A percentile compares a stretch with the other conserved stretches of the same genome.
Conservation (phyloP, 2,888 invertebrate species). For the Drosophila tripunctata region DNA sequence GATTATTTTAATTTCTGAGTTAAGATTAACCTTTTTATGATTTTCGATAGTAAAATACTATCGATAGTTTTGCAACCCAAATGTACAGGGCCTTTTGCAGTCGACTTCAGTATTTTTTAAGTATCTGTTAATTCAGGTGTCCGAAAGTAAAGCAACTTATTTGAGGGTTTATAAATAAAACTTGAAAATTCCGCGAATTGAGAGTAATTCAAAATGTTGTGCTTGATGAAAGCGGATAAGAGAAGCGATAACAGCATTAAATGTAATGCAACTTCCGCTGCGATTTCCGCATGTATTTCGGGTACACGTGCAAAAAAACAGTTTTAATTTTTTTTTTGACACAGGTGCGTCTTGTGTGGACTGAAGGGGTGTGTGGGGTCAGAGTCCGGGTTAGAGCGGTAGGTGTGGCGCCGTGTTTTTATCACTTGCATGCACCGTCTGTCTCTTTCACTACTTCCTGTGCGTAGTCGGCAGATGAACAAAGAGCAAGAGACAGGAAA, state of each 20-base stretch:
- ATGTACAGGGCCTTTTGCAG: too few species aligned
- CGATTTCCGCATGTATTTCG: conserved; percentile 28
- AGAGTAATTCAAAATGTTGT: not conserved
- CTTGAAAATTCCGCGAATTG: not conserved
- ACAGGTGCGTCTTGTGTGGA: conserved; percentile 19
- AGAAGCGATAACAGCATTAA: not conserved
- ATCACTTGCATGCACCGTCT: not conserved
- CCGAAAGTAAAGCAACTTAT: too few species aligned
- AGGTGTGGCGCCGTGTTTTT: conserved; percentile 14
- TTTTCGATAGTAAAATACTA: too few species aligned
- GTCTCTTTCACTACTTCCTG: conserved; percentile 43
- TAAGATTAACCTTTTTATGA: too few species aligned
- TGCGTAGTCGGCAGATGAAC: conserved; percentile 59
- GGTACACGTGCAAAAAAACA: conserved; percentile 29
- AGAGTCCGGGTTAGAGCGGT: not conserved
- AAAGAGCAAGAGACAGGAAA: conserved; percentile 59
- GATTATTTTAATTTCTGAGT: too few species aligned
- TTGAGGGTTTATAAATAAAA: conserved; percentile 15
- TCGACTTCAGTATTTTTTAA: too few species aligned
- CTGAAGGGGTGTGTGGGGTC: not conserved
- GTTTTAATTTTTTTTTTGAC: not conserved
- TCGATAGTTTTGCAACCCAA: too few species aligned
- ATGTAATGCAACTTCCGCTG: conserved; percentile 33
- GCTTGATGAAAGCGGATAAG: not conserved
- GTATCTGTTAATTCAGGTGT: too few species aligned